A percentile compares a stretch with the other conserved stretches of the same genome.
Conservation (phyloP, 1,140 invertebrate species). For the Arion vulgaris region DNA sequence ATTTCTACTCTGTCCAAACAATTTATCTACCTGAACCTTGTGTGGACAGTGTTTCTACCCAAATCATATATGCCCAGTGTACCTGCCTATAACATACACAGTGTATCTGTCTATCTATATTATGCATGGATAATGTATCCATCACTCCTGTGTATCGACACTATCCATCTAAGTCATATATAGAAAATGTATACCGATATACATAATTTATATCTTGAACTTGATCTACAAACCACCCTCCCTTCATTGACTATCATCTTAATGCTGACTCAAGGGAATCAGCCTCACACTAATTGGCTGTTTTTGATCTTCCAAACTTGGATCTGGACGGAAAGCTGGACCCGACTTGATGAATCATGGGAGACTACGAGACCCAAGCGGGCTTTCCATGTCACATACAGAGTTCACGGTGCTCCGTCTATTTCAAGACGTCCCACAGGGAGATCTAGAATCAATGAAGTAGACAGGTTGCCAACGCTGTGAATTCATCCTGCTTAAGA, state of each 20-base stretch:
- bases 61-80: too few species aligned
- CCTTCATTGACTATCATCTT: background rate
- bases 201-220: too few species aligned
- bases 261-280: background rate
- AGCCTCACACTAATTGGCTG: constrained; percentile 24
- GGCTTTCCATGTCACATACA: background rate
- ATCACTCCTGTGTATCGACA: too few species aligned
- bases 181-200: too few species aligned
- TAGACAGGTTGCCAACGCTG: background rate
- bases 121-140: too few species aligned
- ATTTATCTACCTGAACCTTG: too few species aligned
- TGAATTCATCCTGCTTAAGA: background rate
- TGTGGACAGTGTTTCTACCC: too few species aligned
- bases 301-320: background rate
- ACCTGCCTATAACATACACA: too few species aligned
- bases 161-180: too few species aligned
- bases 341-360: constrained; percentile 28
- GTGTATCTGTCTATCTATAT: too few species aligned
- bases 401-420: constrained; percentile 11
- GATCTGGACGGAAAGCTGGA: background rate
- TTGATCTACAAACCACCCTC: background rate
- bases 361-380: constrained; percentile 18
- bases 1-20: too few species aligned
- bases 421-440: constrained; percentile 18
- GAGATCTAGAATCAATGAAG: constrained; percentile 10